Evolutionary conservation across 1,140 invertebrate genomes (phyloP).

Genomic region (Bombus ignitus): DNA sequence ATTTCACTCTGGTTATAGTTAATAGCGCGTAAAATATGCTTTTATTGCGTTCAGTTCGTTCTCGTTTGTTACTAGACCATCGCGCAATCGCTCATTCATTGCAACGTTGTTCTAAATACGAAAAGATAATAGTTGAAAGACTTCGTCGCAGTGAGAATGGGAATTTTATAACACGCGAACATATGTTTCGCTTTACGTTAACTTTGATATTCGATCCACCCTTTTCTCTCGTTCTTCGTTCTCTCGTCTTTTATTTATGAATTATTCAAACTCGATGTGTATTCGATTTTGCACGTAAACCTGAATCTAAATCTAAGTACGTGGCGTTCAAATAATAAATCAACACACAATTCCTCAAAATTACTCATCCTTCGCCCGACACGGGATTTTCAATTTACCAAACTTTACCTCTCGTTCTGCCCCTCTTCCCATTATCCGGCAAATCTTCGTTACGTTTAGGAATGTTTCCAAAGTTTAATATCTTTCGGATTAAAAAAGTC

Average conservation of each 20-base stretch:
- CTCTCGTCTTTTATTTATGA: neutral
- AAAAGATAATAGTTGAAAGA: neutral
- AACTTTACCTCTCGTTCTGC: too few species aligned
- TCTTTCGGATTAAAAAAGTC: neutral
- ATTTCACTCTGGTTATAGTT: neutral
- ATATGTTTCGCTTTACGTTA: too few species aligned
- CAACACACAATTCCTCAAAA: too few species aligned
- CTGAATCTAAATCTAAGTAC: too few species aligned
- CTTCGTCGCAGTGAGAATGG: neutral
- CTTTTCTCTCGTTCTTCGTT: neutral
- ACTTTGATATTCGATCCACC: neutral
- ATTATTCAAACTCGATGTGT: neutral
- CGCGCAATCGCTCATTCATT: conserved; percentile 15
- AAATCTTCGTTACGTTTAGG: too few species aligned
- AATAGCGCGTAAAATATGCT: conserved; percentile 40
- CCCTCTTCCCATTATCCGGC: too few species aligned
- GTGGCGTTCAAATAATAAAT: too few species aligned
- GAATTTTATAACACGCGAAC: neutral
- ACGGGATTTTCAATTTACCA: too few species aligned
- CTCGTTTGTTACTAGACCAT: conserved; percentile 22
- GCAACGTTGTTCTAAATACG: conserved; percentile 26
- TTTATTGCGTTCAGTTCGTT: conserved; percentile 34
- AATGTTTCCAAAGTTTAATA: neutral
- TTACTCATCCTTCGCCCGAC: too few species aligned
- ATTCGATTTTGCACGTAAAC: neutral